Evolutionary conservation across 2,888 invertebrate genomes (phyloP).

Genomic region (Torymus tubicola): DNA sequence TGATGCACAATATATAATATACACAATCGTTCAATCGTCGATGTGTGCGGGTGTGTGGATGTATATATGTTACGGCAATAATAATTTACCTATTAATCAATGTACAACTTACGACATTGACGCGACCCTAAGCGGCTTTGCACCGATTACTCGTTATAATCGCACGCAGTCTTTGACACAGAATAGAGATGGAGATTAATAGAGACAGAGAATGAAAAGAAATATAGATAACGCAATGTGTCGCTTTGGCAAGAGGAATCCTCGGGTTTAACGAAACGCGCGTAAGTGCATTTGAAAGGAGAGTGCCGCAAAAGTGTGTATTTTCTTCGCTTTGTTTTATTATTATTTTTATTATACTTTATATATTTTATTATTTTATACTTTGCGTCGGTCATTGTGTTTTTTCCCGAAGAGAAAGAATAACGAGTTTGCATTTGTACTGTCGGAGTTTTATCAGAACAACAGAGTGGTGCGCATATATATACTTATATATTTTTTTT

Average conservation of each 20-base stretch:
- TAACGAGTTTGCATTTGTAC: slow-evolving; percentile 36
- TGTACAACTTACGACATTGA: too few species aligned
- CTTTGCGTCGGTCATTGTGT: not conserved
- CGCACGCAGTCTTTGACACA: slow-evolving; percentile 32
- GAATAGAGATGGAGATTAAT: slow-evolving; percentile 25
- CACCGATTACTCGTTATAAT: slow-evolving; percentile 3
- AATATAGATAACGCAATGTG: not conserved
- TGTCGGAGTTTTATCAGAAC: slow-evolving; percentile 36
- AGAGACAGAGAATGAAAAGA: too few species aligned
- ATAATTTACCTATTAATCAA: too few species aligned
- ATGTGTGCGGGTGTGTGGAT: too few species aligned
- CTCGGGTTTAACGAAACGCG: not conserved
- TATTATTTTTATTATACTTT: slow-evolving; percentile 3
- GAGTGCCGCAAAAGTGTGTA: slow-evolving; percentile 18
- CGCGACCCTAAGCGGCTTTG: not conserved
- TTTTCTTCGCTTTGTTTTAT: not conserved
- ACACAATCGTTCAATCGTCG: too few species aligned
- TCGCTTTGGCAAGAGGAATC: slow-evolving; percentile 40
- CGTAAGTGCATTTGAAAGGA: slow-evolving; percentile 10
- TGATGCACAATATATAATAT: too few species aligned
- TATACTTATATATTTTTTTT: slow-evolving; percentile 14
- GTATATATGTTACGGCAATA: too few species aligned
- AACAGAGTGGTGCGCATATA: slow-evolving; percentile 25
- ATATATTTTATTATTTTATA: not conserved
- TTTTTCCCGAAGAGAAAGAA: slow-evolving; percentile 1